Base-by-base conservation (phyloP, 2,113 vertebrate genomes). In the Bucco capensis region DNA sequence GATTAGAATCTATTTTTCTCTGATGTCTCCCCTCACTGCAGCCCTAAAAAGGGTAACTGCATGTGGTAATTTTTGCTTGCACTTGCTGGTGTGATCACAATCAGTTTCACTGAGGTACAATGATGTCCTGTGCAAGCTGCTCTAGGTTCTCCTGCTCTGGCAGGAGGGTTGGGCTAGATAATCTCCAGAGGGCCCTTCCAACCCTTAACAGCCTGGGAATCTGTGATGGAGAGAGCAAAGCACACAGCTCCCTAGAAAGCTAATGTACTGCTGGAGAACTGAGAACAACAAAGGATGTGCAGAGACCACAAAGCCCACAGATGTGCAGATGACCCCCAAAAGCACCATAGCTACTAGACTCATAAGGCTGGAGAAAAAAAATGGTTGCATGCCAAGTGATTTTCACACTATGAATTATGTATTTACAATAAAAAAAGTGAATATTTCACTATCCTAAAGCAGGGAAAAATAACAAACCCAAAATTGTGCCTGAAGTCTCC, bases 261-360 rank as follows among this genome's bases (percentile, higher is more conserved):
- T 27, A 19, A 47, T 2, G 11, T 11, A 8, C 56, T 71, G 42
- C 57, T 67, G 53, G 40, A 72, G 44, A 84, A 16, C 61, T 0
- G 4, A 58, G 25, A 49, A 2, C n/a, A 9, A 2, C 10, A 19
- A 14, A 31, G 33, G 19, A 30, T 35, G 16, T 8, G 30, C 65
- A 35, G 61, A 62, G 51, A 25, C 6, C 25, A 44, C 0, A 1
- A 69, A 47, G 54, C 22, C 3, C 9, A 31, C 37, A 31, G 3
- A 0, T 3, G 17, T 22, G 17, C 57, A 79, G 30, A n/a, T 37
- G 33, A 57, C 4, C 7, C 40, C 14, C n/a, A 6, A 40, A 33
- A 72, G 4, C 33, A 40, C 14, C 35, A 0, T 1, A 31, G 7
- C 19, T 22, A 8, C 25, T 24, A 0, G 1, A 35, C 14, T 53